These are phyloP conservation scores for Octopus bimaculoides DNA, from an alignment of 1,140 invertebrate genomes.

Conservation along the genomic window DNA sequence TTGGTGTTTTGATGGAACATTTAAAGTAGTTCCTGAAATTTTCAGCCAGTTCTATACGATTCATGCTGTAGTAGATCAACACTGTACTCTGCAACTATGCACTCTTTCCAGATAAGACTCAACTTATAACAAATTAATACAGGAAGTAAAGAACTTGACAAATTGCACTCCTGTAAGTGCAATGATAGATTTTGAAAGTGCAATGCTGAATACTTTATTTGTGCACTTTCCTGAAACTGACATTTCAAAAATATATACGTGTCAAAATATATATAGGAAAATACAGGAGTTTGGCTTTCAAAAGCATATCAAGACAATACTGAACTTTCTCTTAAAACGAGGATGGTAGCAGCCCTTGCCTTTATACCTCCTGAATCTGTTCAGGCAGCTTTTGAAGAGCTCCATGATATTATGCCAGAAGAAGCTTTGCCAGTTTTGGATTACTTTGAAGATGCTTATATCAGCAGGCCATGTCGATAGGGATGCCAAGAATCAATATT, in stretches of 20 bases:
- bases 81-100: too few species aligned
- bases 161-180: background rate
- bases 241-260: too few species aligned
- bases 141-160: too few species aligned
- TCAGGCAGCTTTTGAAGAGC: background rate
- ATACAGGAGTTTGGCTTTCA: background rate
- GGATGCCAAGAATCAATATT: background rate
- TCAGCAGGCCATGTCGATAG: background rate
- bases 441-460: conserved; percentile 3
- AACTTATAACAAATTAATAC: too few species aligned
- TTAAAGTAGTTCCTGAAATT: too few species aligned
- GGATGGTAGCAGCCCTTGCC: background rate
- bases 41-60: too few species aligned
- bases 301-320: background rate
- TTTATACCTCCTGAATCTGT: background rate
- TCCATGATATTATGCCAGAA: background rate
- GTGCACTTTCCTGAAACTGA: background rate
- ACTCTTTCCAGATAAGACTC: too few species aligned
- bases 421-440: background rate
- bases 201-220: background rate
- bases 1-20: too few species aligned
- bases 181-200: background rate
- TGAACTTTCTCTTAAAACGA: background rate
- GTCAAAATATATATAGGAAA: background rate
- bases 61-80: too few species aligned